These are phyloP conservation scores for Cisticola juncidis DNA, from an alignment of 2,113 vertebrate species.

Conservation along the genomic window DNA sequence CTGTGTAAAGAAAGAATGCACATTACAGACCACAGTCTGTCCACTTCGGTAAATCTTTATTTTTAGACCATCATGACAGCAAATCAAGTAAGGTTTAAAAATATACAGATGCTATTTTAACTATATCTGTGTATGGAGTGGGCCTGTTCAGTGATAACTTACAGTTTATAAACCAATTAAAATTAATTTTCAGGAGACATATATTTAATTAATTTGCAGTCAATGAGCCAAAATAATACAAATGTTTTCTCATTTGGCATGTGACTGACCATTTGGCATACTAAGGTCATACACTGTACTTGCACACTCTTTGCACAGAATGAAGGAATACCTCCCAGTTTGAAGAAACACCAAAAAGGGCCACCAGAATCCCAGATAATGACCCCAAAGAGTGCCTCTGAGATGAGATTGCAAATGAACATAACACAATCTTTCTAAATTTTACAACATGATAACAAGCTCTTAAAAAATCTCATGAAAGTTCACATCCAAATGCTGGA, in stretches of 20 bases:
- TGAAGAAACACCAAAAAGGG: background rate
- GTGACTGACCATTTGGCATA: background rate
- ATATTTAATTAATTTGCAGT: background rate
- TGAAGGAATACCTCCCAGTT: background rate
- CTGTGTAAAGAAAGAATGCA: background rate
- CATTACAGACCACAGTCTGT: background rate
- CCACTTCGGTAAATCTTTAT: constrained; percentile 31
- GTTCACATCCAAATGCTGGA: background rate
- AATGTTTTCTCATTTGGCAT: background rate
- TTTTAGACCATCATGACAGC: constrained; percentile 22
- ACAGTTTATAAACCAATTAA: background rate
- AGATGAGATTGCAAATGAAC: background rate
- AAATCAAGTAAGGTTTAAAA: constrained; percentile 48
- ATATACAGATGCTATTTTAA: constrained; percentile 35
- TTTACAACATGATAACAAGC: background rate
- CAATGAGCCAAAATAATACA: background rate
- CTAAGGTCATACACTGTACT: background rate
- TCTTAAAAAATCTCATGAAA: background rate
- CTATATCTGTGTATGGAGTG: background rate
- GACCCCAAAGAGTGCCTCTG: background rate
- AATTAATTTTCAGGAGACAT: background rate
- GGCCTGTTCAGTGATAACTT: background rate
- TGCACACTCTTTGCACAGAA: background rate
- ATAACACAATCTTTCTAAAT: background rate
- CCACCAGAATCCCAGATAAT: background rate